A percentile compares a stretch with the other conserved stretches of the same genome.
These are phyloP conservation scores for Leptopilina myrica DNA, from an alignment of 2,888 invertebrate genomes.

Conservation along the genomic window DNA sequence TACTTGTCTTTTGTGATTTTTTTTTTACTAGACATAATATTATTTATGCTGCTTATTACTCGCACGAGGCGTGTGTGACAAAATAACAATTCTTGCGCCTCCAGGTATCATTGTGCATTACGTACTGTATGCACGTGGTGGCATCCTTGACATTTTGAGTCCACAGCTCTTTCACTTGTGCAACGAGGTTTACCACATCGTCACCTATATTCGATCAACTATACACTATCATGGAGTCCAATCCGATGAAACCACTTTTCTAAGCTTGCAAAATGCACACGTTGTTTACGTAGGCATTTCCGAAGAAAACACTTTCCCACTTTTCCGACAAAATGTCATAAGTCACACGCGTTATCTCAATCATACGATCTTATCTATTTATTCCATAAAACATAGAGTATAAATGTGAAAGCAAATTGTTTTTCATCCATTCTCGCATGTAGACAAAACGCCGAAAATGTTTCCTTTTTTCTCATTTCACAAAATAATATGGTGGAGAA, in stretches of 20 bases:
- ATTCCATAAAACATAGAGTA: no score
- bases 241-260: slow-evolving; percentile 42
- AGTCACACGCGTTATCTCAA: not conserved
- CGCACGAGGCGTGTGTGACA: slow-evolving; percentile 20
- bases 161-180: slow-evolving; percentile 70
- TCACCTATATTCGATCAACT: slow-evolving; percentile 63
- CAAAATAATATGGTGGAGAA: no score
- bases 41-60: slow-evolving; percentile 24
- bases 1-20: not conserved
- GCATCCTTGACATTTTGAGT: slow-evolving; percentile 70
- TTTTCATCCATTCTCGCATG: no score
- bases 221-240: slow-evolving; percentile 56
- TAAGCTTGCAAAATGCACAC: slow-evolving; percentile 27
- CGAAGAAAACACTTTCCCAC: slow-evolving; percentile 18
- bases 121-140: slow-evolving; percentile 56
- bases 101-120: slow-evolving; percentile 49
- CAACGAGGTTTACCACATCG: slow-evolving; percentile 63
- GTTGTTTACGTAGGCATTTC: slow-evolving; percentile 21
- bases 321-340: slow-evolving; percentile 24
- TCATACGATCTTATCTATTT: no score
- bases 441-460: no score
- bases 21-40: not conserved
- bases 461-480: no score
- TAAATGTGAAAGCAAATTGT: no score
- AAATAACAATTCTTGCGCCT: slow-evolving; percentile 40